A percentile compares a stretch with the other conserved stretches of the same genome.
Evolutionary conservation across 2,888 invertebrate species (phyloP).

Genomic region (Acronicta leporina): DNA sequence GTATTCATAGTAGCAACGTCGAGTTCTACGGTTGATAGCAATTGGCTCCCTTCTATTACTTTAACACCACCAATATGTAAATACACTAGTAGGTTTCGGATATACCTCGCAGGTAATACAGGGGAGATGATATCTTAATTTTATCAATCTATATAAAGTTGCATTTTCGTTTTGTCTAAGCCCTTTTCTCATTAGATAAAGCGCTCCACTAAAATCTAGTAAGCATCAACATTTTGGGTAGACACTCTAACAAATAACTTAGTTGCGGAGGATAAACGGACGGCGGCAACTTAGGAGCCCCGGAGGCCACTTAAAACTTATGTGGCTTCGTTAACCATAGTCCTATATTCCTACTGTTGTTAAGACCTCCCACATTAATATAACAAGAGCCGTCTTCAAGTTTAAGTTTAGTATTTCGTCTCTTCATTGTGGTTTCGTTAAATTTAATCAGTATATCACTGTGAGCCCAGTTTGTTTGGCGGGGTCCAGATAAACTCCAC

Average conservation of each 20-base stretch:
- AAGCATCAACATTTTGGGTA: constrained; percentile 77
- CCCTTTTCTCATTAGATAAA: constrained; percentile 37
- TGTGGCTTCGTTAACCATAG: constrained; percentile 85
- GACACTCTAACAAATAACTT: constrained; percentile 83
- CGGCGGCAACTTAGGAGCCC: constrained; percentile 77
- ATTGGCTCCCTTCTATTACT: too few relatives aligned
- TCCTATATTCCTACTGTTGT: constrained; percentile 74
- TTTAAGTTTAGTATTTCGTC: constrained; percentile 65
- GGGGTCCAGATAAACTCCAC: constrained; percentile 21
- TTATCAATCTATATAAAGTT: background rate
- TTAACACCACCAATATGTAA: too few relatives aligned
- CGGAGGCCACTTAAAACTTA: constrained; percentile 87
- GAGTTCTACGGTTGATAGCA: too few relatives aligned
- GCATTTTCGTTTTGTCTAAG: constrained; percentile 40
- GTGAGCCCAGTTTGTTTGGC: constrained; percentile 37
- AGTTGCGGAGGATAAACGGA: constrained; percentile 83
- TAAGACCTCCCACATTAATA: constrained; percentile 71
- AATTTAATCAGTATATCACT: constrained; percentile 58
- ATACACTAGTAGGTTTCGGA: too few relatives aligned
- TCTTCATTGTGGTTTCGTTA: constrained; percentile 59
- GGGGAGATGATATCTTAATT: too few relatives aligned
- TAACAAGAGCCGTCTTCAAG: constrained; percentile 62
- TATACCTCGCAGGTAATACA: too few relatives aligned
- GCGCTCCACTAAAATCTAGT: constrained; percentile 66
- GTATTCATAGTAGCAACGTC: too few relatives aligned